These are phyloP conservation scores for Mamestra brassicae DNA, from an alignment of 2,888 invertebrate genomes.

Conservation along the genomic window DNA sequence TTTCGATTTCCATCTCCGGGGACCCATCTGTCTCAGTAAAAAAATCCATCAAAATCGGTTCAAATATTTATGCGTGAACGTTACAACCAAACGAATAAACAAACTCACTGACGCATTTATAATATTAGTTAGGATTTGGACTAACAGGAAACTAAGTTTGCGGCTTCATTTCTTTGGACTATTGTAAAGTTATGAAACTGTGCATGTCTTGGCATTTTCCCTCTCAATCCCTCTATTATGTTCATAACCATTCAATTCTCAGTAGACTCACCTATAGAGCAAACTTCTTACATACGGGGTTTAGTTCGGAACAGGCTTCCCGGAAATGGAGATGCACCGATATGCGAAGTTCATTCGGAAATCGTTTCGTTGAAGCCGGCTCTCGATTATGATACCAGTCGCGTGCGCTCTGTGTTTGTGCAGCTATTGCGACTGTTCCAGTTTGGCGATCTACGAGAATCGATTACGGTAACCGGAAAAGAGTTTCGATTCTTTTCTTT, in stretches of 20 bases:
- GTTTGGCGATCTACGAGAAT: constrained; percentile 16
- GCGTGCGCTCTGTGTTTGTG: constrained; percentile 42
- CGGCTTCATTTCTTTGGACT: neutral
- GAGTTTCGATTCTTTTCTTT: neutral
- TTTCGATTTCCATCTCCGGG: too few species aligned
- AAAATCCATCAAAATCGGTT: too few species aligned
- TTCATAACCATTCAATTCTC: neutral
- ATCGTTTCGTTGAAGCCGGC: constrained; percentile 42
- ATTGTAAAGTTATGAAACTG: neutral
- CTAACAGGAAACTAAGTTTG: neutral
- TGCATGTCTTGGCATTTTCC: neutral
- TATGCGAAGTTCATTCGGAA: constrained; percentile 44
- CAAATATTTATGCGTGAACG: too few species aligned
- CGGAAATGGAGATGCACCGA: constrained; percentile 51
- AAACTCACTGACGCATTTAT: too few species aligned
- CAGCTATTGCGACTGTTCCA: constrained; percentile 26
- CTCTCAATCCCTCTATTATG: neutral
- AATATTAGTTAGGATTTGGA: too few species aligned
- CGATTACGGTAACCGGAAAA: constrained; percentile 21
- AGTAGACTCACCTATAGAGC: neutral
- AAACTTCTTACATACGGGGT: constrained; percentile 6
- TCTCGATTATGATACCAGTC: constrained; percentile 46
- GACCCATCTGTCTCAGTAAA: too few species aligned
- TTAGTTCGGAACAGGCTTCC: constrained; percentile 30
- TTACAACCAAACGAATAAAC: too few species aligned